A percentile compares a stretch with the other conserved stretches of the same genome.
Conservation (phyloP, 2,113 vertebrate species). For the Aythya baeri region DNA sequence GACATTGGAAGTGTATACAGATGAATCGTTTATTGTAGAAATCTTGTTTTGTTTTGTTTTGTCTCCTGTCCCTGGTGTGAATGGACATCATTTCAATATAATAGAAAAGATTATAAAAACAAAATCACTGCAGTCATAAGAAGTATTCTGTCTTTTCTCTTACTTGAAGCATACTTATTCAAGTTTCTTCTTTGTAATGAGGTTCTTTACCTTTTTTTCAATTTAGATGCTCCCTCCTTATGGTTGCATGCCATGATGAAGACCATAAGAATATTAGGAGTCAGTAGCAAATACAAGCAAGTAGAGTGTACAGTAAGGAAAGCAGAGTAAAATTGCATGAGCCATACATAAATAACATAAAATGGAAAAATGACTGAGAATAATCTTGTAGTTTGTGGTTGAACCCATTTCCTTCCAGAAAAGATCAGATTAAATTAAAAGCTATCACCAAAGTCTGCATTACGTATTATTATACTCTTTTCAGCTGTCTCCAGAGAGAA, state of each 20-base stretch:
- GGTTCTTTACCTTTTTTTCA: not conserved
- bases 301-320: not conserved
- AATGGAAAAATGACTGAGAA: not conserved
- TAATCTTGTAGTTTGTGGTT: not conserved
- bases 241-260: not conserved
- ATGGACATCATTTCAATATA: not conserved
- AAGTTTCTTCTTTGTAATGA: not conserved
- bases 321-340: not conserved
- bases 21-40: not conserved
- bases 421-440: not conserved
- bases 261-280: not conserved
- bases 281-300: not conserved
- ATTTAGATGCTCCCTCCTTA: constrained; percentile 8
- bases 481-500: not conserved
- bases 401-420: not conserved
- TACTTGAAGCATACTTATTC: not conserved
- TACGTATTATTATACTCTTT: not conserved
- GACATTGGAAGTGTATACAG: not conserved
- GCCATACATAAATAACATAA: not conserved
- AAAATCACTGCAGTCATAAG: not conserved
- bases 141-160: not conserved
- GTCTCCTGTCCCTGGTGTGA: not conserved
- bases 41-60: no score
- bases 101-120: not conserved
- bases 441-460: not conserved